Conservation (phyloP, 1,140 invertebrate genomes). For the Patella vulgata region DNA sequence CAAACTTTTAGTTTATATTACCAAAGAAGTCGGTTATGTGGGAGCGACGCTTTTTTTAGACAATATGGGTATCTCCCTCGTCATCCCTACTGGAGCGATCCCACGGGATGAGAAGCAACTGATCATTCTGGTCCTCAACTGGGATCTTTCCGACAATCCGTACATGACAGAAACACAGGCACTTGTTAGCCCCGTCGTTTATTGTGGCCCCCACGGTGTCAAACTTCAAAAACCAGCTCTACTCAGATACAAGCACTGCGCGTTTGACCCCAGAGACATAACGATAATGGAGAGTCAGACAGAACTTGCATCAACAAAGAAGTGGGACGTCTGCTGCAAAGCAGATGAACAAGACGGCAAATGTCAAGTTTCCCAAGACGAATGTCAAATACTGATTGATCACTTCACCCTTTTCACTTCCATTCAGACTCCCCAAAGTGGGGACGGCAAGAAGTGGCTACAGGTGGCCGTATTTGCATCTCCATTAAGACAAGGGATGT, state of each 20-base stretch:
- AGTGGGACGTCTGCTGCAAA: constrained; percentile 33
- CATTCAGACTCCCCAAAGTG: constrained; percentile 27
- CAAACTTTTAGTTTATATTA: constrained; percentile 41
- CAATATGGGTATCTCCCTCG: constrained; percentile 48
- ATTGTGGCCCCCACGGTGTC: constrained; percentile 47
- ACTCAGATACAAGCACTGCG: constrained; percentile 46
- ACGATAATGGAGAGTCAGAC: constrained; percentile 48
- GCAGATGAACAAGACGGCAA: constrained; percentile 3
- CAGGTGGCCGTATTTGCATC: constrained; percentile 49
- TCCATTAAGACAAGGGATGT: constrained; percentile 26
- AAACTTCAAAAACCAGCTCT: constrained; percentile 41
- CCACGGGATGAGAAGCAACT: constrained; percentile 21
- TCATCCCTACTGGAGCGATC: constrained; percentile 40
- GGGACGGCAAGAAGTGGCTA: constrained; percentile 45
- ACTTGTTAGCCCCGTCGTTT: constrained; percentile 50
- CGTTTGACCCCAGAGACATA: constrained; percentile 42
- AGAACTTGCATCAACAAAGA: constrained; percentile 33
- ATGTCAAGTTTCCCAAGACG: constrained; percentile 32
- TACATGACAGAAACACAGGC: constrained; percentile 34
- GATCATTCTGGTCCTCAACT: constrained; percentile 43
- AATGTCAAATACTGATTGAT: constrained; percentile 39
- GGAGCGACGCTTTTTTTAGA: constrained; percentile 42
- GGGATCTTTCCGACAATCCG: constrained; percentile 51
- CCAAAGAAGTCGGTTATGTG: constrained; percentile 26
- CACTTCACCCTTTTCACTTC: constrained; percentile 47